Conservation (phyloP, 2,888 invertebrate species). For the Cancer borealis region DNA sequence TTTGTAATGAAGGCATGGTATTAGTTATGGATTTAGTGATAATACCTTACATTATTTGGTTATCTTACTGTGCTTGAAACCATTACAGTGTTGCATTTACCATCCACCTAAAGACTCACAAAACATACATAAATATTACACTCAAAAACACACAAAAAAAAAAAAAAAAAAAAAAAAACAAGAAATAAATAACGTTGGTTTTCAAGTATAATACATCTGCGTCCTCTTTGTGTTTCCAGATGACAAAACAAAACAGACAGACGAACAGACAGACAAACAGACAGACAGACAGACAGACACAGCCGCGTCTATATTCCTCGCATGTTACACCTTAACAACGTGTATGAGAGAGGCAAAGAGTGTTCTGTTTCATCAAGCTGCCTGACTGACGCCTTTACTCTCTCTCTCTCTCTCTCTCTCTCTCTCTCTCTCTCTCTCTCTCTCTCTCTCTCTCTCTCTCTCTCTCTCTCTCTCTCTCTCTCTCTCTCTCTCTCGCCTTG, state of each 20-base stretch:
- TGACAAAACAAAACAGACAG: neutral
- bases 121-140: neutral
- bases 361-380: neutral
- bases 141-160: neutral
- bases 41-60: too few relatives aligned
- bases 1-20: too few relatives aligned
- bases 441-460: too few relatives aligned
- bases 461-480: too few relatives aligned
- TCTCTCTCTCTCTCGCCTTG: neutral
- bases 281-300: neutral
- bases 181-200: neutral
- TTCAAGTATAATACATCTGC: neutral
- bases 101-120: neutral
- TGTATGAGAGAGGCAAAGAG: neutral
- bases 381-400: neutral
- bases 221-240: neutral
- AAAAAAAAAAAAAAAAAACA: neutral
- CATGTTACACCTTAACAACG: neutral
- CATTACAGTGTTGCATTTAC: too few relatives aligned
- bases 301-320: neutral
- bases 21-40: too few relatives aligned
- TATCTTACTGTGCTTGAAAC: too few relatives aligned
- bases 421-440: too few relatives aligned
- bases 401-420: too few relatives aligned
- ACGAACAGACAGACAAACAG: too few relatives aligned